These are phyloP conservation scores for Empidonax alnorum DNA, from an alignment of 2,113 vertebrate species.

Conservation along the genomic window DNA sequence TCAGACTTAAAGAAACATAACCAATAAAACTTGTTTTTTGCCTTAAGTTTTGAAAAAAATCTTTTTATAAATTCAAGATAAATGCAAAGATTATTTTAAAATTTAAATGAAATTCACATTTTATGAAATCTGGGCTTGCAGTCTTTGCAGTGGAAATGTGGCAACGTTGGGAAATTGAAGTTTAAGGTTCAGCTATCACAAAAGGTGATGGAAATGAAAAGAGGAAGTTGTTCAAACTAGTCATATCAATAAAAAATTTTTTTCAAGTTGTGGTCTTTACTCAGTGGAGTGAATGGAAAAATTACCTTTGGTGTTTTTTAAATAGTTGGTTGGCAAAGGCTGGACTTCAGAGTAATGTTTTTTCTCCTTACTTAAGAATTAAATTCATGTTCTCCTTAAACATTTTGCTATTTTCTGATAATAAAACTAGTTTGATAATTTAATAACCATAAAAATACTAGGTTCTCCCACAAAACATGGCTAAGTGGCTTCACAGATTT, in stretches of 20 bases:
- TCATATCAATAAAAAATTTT: neutral
- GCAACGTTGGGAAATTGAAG: neutral
- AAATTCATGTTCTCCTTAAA: neutral
- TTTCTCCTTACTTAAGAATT: neutral
- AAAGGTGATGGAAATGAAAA: neutral
- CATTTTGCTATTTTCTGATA: neutral
- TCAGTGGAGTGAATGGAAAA: neutral
- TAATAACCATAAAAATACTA: neutral
- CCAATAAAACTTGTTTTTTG: constrained; percentile 40
- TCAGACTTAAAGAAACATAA: constrained; percentile 51
- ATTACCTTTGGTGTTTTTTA: neutral
- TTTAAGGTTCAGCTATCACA: neutral
- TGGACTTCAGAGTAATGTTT: neutral
- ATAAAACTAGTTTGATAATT: neutral
- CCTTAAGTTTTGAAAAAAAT: constrained; percentile 51
- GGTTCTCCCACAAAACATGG: neutral
- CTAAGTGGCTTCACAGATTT: neutral
- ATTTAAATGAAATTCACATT: neutral
- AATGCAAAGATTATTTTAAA: constrained; percentile 18
- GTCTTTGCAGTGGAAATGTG: neutral
- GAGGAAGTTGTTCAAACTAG: neutral
- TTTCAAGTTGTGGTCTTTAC: neutral
- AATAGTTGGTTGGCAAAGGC: neutral
- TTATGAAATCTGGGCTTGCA: neutral
- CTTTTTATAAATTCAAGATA: constrained; percentile 26